These are phyloP conservation scores for Lasioglossum calceatum DNA, from an alignment of 2,888 invertebrate species.

Conservation along the genomic window DNA sequence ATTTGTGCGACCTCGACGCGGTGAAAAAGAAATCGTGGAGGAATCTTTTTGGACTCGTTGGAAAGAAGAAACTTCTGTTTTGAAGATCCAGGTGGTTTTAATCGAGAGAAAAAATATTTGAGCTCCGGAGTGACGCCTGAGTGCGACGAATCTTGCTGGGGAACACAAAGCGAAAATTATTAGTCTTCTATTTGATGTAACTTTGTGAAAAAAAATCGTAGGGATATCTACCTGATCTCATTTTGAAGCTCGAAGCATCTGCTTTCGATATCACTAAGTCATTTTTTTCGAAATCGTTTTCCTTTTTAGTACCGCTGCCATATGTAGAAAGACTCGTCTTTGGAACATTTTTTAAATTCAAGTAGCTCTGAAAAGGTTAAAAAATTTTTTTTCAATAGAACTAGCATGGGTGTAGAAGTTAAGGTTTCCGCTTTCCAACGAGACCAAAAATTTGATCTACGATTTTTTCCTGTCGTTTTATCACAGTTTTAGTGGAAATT, in stretches of 20 bases:
- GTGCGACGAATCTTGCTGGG: accelerated
- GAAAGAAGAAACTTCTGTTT: not conserved
- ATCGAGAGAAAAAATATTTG: not conserved
- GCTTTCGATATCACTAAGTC: not conserved
- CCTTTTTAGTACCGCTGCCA: too few species aligned
- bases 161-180: not conserved
- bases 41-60: not conserved
- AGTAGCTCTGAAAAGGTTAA: too few species aligned
- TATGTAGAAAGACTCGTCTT: too few species aligned
- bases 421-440: not conserved
- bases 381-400: not conserved
- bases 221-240: not conserved
- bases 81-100: not conserved
- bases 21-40: not conserved
- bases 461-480: not conserved
- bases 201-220: not conserved
- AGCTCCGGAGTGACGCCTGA: not conserved
- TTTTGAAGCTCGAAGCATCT: not conserved
- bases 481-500: not conserved
- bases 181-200: not conserved
- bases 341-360: too few species aligned
- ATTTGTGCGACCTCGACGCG: not conserved
- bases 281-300: too few species aligned
- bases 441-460: not conserved
- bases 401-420: not conserved